Evolutionary conservation across 1,140 invertebrate species (phyloP).

Genomic region (fruit fly (Drosophila melanogaster)): Release_6_plus_ISO1_MT NC_004354.4:15588001-15588500

Average conservation of each 20-base stretch:
- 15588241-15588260: conserved; percentile 88
- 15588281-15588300: conserved; percentile 82
- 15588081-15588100: conserved; percentile 89
- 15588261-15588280: conserved; percentile 93
- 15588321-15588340: conserved; percentile 72
- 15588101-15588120: conserved; percentile 91
- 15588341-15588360: conserved; percentile 88
- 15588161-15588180: conserved; percentile 91
- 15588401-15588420: conserved; percentile 87
- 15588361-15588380: conserved; percentile 89
- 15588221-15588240: conserved; percentile 88
- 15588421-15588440: conserved; percentile 89
- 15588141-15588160: conserved; percentile 90
- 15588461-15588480: conserved; percentile 85
- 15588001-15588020: conserved; percentile 91
- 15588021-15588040: conserved; percentile 89
- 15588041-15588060: conserved; percentile 89
- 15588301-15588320: conserved; percentile 76
- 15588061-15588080: conserved; percentile 85
- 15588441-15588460: conserved; percentile 86
- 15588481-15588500: conserved; percentile 84
- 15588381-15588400: conserved; percentile 88
- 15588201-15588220: conserved; percentile 88
- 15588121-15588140: conserved; percentile 89
- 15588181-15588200: conserved; percentile 90